phyloP scores from a whole-genome alignment of 2,888 invertebrate species.

The Ferrisia virgata region DNA sequence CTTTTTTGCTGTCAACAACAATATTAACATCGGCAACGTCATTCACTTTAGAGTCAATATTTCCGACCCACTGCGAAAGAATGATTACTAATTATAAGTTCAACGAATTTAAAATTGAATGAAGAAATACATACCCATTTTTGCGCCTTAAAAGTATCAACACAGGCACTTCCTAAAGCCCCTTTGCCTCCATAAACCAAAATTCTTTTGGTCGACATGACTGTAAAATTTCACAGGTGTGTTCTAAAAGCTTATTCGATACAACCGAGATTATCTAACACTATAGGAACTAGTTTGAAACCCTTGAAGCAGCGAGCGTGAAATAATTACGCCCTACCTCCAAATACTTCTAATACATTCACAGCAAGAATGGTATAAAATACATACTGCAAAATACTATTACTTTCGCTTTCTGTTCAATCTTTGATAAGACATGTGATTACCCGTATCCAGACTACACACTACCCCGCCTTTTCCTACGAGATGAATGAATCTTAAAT shows the following conservation, averaged over 20 bases:
- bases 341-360: no score
- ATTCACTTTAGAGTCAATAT: slow-evolving; percentile 77
- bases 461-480: no score
- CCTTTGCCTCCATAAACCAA: slow-evolving; percentile 94
- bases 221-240: neutral
- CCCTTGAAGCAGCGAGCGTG: neutral
- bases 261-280: neutral
- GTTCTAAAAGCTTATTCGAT: neutral
- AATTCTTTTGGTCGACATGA: slow-evolving; percentile 61
- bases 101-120: neutral
- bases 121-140: slow-evolving; percentile 68
- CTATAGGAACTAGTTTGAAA: neutral
- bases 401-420: neutral
- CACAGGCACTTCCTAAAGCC: slow-evolving; percentile 85
- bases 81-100: neutral
- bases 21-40: slow-evolving; percentile 87
- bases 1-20: slow-evolving; percentile 71
- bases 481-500: neutral
- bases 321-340: neutral
- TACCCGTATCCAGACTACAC: no score
- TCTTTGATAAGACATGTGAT: neutral
- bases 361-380: no score
- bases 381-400: no score
- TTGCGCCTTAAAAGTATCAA: slow-evolving; percentile 82
- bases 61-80: slow-evolving; percentile 72